Conservation (phyloP, 2,888 invertebrate species). For the Melieria omissa region DNA sequence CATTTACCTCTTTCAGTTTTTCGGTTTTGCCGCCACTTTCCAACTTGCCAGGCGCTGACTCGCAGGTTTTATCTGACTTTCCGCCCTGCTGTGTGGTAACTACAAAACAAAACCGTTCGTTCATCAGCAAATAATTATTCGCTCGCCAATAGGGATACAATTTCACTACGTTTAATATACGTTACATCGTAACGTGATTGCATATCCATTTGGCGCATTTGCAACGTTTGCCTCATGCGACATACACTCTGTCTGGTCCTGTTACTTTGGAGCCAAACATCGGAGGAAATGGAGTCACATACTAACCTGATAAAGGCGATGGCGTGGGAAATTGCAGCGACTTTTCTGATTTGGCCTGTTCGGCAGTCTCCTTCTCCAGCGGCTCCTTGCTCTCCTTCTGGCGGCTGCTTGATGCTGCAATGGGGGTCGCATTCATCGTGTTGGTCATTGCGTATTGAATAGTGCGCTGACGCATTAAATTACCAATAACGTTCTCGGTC, state of each 20-base stretch:
- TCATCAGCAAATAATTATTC: no score
- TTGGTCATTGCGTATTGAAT: no score
- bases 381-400: conserved; percentile 50
- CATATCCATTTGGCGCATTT: no score
- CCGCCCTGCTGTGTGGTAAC: conserved; percentile 47
- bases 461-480: conserved; percentile 3
- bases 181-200: no score
- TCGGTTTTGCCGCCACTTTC: conserved; percentile 49
- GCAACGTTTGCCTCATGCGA: no score
- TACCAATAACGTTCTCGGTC: conserved; percentile 48
- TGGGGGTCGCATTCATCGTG: neutral
- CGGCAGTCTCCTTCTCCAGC: conserved; percentile 49
- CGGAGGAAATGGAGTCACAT: neutral
- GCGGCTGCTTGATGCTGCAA: conserved; percentile 46
- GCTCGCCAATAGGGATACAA: no score
- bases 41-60: conserved; percentile 53
- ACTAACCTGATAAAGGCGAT: conserved; percentile 51
- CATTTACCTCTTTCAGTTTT: conserved; percentile 51
- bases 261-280: neutral
- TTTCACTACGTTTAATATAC: no score
- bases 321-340: conserved; percentile 51
- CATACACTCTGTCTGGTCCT: no score
- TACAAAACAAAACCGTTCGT: conserved; percentile 31
- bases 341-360: conserved; percentile 53
- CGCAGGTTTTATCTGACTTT: conserved; percentile 55